A percentile compares a stretch with the other conserved stretches of the same genome.
Conservation (phyloP, 2,888 invertebrate genomes). For the Psylliodes chrysocephalus region DNA sequence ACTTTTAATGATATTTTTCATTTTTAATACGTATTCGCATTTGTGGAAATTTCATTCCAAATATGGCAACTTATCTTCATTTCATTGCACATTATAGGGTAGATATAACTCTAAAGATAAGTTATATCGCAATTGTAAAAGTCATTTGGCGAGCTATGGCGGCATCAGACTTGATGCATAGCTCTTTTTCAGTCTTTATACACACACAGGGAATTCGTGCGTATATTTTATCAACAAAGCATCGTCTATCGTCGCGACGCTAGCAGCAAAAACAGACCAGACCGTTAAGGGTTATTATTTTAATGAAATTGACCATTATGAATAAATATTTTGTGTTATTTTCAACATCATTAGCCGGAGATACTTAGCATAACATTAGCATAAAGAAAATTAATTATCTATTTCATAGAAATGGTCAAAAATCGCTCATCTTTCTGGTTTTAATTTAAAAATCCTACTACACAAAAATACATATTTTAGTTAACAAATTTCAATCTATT, state of each 20-base stretch:
- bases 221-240: constrained; percentile 48
- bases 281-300: constrained; percentile 33
- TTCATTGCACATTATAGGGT: constrained; percentile 58
- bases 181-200: constrained; percentile 46
- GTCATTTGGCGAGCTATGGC: constrained; percentile 61
- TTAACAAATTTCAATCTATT: too few species aligned
- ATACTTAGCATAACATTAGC: too few species aligned
- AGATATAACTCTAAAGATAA: constrained; percentile 61
- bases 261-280: constrained; percentile 40
- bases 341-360: constrained; percentile 1
- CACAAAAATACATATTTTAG: too few species aligned
- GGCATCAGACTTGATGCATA: constrained; percentile 53
- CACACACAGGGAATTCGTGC: constrained; percentile 50
- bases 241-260: constrained; percentile 49
- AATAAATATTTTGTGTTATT: constrained; percentile 26
- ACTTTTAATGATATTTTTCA: constrained; percentile 15
- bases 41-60: constrained; percentile 28
- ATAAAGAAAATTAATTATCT: too few species aligned
- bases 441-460: too few species aligned
- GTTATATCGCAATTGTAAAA: constrained; percentile 61
- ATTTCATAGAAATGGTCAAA: too few species aligned
- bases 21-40: constrained; percentile 27
- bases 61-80: constrained; percentile 35
- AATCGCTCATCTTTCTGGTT: too few species aligned
- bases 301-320: constrained; percentile 38